phyloP scores from a whole-genome alignment of 2,797 vertebrate species.

The Microchirus variegatus region DNA sequence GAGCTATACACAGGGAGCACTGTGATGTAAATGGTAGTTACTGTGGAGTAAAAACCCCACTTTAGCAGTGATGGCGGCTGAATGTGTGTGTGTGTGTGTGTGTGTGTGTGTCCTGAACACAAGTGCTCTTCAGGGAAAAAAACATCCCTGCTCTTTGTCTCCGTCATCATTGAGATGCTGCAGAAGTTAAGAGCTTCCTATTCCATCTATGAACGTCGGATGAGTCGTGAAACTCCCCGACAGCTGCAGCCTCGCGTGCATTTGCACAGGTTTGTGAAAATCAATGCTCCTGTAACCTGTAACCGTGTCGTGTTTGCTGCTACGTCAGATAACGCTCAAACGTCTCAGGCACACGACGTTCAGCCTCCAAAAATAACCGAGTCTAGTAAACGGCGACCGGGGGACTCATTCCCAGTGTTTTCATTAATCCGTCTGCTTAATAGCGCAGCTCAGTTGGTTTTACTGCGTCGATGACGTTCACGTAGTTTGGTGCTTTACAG shows the following conservation, averaged over 20 bases:
- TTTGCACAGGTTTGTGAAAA: conserved; percentile 11
- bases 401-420: conserved; percentile 41
- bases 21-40: conserved; percentile 63
- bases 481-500: conserved; percentile 47
- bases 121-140: conserved; percentile 68
- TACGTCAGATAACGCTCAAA: conserved; percentile 13
- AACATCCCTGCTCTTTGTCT: conserved; percentile 60
- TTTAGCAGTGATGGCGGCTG: conserved; percentile 60
- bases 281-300: conserved; percentile 11
- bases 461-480: conserved; percentile 65
- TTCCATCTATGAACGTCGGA: conserved; percentile 38
- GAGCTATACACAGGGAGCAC: conserved; percentile 37
- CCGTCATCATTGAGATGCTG: conserved; percentile 60
- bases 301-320: conserved; percentile 16
- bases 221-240: conserved; percentile 20
- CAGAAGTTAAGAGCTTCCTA: conserved; percentile 52
- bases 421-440: conserved; percentile 60
- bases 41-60: conserved; percentile 50
- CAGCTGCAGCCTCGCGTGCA: conserved; percentile 24
- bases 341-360: conserved; percentile 2
- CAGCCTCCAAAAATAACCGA: conserved; percentile 37
- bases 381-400: conserved; percentile 31
- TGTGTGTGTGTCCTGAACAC: conserved; percentile 41
- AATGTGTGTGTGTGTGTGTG: conserved; percentile 20
- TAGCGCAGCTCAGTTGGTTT: conserved; percentile 43